Conservation (phyloP, 2,797 vertebrate genomes). For the Streptopelia turtur region DNA sequence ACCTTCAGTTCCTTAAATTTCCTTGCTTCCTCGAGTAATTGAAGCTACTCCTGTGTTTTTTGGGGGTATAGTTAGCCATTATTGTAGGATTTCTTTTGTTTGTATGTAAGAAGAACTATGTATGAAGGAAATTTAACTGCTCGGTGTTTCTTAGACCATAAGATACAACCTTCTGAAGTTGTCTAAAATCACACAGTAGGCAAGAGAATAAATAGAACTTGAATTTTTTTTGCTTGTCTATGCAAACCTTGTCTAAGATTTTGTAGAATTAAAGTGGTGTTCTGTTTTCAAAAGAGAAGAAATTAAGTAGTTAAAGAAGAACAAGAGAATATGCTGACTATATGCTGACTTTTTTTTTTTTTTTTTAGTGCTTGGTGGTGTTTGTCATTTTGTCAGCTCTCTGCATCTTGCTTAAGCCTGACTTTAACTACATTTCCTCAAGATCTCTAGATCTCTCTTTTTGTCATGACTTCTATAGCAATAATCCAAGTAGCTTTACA, state of each 20-base stretch:
- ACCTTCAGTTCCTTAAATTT: neutral
- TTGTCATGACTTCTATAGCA: neutral
- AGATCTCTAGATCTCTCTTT: neutral
- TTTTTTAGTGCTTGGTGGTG: neutral
- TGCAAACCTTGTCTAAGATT: neutral
- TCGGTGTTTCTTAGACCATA: neutral
- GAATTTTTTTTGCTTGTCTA: neutral
- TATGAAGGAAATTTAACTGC: neutral
- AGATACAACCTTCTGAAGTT: neutral
- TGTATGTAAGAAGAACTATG: neutral
- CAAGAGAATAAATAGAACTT: neutral
- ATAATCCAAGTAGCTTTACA: neutral
- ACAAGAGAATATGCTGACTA: neutral
- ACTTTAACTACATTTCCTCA: neutral
- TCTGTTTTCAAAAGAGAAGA: neutral
- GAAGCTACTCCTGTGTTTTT: neutral
- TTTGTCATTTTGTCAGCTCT: neutral
- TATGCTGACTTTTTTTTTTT: neutral
- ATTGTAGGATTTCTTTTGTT: neutral
- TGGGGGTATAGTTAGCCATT: neutral
- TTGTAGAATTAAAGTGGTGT: neutral
- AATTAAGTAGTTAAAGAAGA: neutral
- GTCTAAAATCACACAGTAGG: neutral
- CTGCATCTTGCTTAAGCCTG: neutral
- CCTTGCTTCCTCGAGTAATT: neutral